These are phyloP conservation scores for Laterallus jamaicensis DNA, from an alignment of 2,113 vertebrate genomes.

Conservation along the genomic window DNA sequence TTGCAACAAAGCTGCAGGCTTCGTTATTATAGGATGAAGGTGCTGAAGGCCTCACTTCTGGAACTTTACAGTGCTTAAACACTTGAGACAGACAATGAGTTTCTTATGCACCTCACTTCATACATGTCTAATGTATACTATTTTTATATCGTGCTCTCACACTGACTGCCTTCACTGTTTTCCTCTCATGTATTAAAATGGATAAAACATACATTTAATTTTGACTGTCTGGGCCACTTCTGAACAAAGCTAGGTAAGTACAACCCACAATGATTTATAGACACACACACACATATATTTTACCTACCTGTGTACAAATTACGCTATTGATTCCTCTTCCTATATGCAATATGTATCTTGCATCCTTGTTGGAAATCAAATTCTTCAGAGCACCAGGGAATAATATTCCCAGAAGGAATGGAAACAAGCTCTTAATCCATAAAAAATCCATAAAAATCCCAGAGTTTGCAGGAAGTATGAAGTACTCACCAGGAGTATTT, in stretches of 20 bases:
- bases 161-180: not conserved
- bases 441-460: not conserved
- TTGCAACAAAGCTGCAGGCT: not conserved
- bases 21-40: not conserved
- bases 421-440: not conserved
- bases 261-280: not conserved
- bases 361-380: not conserved
- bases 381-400: not conserved
- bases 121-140: too few species aligned
- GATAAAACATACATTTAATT: not conserved
- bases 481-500: not conserved
- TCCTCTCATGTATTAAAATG: not conserved
- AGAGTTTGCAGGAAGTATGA: not conserved
- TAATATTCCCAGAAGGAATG: not conserved
- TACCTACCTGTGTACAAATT: not conserved
- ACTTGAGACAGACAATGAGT: not conserved
- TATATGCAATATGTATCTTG: not conserved
- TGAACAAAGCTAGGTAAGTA: not conserved
- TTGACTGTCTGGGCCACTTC: not conserved
- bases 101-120: too few species aligned
- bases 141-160: not conserved
- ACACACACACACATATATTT: not conserved
- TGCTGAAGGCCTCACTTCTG: not conserved
- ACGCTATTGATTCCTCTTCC: not conserved
- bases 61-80: not conserved